A percentile compares a stretch with the other conserved stretches of the same genome.
These are phyloP conservation scores for Gymnothorax javanicus DNA, from an alignment of 2,797 vertebrate species.

Conservation along the genomic window DNA sequence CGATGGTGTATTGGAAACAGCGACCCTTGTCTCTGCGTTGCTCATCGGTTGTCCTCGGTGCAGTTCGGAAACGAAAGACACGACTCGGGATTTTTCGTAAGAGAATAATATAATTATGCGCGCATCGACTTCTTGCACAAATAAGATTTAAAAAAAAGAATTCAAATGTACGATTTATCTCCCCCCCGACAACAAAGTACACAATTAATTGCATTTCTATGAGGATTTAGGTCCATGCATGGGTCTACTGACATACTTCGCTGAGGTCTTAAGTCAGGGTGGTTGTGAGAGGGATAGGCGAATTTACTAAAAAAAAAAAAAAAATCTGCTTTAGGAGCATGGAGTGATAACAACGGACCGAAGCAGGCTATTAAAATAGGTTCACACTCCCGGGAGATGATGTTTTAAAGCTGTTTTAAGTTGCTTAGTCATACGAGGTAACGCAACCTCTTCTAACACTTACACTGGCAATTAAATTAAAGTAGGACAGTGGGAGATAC, in stretches of 20 bases:
- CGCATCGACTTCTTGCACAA: constrained; percentile 23
- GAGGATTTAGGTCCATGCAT: neutral
- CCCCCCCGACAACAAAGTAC: constrained; percentile 11
- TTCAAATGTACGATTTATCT: too few species aligned
- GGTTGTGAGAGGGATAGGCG: neutral
- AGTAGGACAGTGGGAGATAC: neutral
- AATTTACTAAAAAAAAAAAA: neutral
- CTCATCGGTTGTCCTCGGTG: constrained; percentile 49
- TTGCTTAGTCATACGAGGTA: neutral
- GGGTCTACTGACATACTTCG: neutral
- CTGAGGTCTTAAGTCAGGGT: neutral
- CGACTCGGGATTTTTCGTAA: constrained; percentile 42
- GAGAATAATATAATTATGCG: constrained; percentile 19
- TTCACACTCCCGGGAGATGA: neutral
- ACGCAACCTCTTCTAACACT: neutral
- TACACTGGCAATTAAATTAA: neutral
- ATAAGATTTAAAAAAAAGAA: neutral
- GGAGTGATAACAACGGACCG: neutral
- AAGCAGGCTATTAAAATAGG: neutral
- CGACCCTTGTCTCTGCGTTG: constrained; percentile 45
- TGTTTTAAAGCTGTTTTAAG: neutral
- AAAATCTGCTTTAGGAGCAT: neutral
- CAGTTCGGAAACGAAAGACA: constrained; percentile 39
- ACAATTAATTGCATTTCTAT: neutral
- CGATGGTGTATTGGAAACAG: constrained; percentile 46